Evolutionary conservation across 2,113 vertebrate species (phyloP).

Genomic region (Marmota monax): DNA sequence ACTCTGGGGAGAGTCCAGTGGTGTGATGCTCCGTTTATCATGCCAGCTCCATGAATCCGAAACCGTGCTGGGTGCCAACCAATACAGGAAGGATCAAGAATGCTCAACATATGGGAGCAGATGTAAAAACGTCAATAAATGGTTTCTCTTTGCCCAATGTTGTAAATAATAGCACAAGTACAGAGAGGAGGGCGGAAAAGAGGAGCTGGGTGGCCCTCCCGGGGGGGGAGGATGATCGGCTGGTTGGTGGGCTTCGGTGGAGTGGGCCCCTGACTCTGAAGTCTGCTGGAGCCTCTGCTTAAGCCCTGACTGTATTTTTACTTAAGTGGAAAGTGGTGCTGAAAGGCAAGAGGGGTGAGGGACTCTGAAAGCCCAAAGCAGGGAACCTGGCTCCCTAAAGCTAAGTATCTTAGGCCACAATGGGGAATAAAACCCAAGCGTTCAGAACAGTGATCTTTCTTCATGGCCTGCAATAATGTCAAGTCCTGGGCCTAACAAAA

Average conservation of each 20-base stretch:
- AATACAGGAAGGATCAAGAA: slow-evolving; percentile 43
- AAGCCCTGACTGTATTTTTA: background rate
- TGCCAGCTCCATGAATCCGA: background rate
- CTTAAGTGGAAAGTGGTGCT: background rate
- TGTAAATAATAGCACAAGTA: slow-evolving; percentile 61
- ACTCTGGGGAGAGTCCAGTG: background rate
- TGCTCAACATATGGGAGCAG: background rate
- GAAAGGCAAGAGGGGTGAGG: background rate
- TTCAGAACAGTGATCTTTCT: background rate
- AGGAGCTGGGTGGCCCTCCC: background rate
- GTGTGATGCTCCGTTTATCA: background rate
- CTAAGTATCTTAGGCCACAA: background rate
- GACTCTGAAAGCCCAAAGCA: background rate
- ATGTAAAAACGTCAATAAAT: slow-evolving; percentile 18
- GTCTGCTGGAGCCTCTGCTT: background rate
- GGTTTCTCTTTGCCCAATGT: slow-evolving; percentile 48
- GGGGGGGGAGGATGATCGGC: background rate
- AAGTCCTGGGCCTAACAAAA: background rate
- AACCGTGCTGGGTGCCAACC: background rate
- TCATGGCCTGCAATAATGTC: background rate
- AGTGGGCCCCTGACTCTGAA: background rate
- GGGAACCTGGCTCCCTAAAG: background rate
- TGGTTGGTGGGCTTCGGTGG: no score
- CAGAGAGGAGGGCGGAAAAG: background rate
- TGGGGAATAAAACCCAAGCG: background rate